Percentiles rank a stretch among this genome's conserved stretches.
Evolutionary conservation across 2,888 invertebrate species (phyloP).

Genomic region (Agonopterix subpropinquella): DNA sequence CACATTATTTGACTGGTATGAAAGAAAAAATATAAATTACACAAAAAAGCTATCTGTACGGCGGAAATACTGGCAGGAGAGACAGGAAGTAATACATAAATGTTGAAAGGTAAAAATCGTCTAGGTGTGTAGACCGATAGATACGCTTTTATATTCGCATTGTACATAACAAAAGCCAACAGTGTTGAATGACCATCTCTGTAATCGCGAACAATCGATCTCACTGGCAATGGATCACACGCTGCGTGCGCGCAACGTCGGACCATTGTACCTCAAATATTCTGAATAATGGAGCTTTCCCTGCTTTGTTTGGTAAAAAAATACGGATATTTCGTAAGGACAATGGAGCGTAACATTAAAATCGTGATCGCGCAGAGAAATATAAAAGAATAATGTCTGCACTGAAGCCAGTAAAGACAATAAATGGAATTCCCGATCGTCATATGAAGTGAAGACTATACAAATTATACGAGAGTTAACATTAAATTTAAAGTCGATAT

Average conservation of each 20-base stretch:
- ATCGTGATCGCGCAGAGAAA: constrained; percentile 29
- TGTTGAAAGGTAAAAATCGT: constrained; percentile 40
- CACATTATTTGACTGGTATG: no score
- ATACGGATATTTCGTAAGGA: constrained; percentile 56
- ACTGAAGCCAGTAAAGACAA: no score
- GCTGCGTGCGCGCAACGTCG: constrained; percentile 63
- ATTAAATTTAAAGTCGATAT: neutral
- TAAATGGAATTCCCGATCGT: no score
- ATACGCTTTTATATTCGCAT: constrained; percentile 49
- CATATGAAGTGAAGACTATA: no score
- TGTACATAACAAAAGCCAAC: constrained; percentile 52
- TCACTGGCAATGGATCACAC: constrained; percentile 56
- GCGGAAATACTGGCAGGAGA: constrained; percentile 40
- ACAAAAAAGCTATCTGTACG: constrained; percentile 1
- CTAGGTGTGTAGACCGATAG: constrained; percentile 39
- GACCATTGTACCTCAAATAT: constrained; percentile 57
- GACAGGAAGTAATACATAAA: constrained; percentile 61
- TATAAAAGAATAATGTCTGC: constrained; percentile 7
- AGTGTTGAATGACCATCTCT: constrained; percentile 56
- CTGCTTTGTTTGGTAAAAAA: constrained; percentile 58
- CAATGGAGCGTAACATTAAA: constrained; percentile 49
- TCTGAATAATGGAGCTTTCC: constrained; percentile 64
- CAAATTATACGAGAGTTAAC: no score
- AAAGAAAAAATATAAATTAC: neutral
- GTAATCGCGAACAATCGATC: constrained; percentile 63